Percentiles rank a stretch among this genome's conserved stretches.
Conservation (phyloP, 2,888 invertebrate species). For the Ormyrus thymus region DNA sequence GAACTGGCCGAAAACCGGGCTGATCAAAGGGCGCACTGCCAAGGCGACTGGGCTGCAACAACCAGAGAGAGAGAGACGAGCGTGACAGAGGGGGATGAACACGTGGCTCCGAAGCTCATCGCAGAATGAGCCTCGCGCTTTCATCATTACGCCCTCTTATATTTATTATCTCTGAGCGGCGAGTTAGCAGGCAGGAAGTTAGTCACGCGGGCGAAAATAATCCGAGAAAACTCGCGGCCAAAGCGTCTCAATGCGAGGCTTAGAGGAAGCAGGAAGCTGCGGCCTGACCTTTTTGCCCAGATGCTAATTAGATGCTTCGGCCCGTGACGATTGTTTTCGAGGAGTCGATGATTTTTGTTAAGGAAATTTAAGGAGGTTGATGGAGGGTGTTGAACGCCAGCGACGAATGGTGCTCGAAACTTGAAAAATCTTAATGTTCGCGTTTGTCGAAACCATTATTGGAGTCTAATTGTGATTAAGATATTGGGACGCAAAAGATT, state of each 20-base stretch:
- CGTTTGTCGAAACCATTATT: no score
- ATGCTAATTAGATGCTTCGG: no score
- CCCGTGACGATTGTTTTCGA: no score
- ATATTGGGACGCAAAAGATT: no score
- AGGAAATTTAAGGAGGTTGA: no score
- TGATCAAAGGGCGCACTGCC: constrained; percentile 72
- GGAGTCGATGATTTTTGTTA: no score
- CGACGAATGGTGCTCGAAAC: no score
- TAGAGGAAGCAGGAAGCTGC: constrained; percentile 28
- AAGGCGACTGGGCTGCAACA: constrained; percentile 70
- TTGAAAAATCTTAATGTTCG: no score
- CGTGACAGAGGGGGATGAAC: not conserved
- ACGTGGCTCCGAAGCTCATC: not conserved
- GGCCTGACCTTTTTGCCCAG: constrained; percentile 21
- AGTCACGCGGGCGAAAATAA: constrained; percentile 23
- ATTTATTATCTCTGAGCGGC: not conserved
- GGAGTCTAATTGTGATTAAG: no score
- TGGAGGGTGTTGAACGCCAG: no score
- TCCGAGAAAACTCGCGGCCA: not conserved
- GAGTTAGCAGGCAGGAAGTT: not conserved
- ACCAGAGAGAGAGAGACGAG: constrained; percentile 10
- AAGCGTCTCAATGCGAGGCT: constrained; percentile 18
- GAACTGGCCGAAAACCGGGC: constrained; percentile 71
- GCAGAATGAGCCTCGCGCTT: constrained; percentile 7
- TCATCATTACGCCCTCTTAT: constrained; percentile 28